Evolutionary conservation across 2,888 invertebrate species (phyloP), one percentile per base, ranked within the genome.

Genomic region (Boloria selene): DNA sequence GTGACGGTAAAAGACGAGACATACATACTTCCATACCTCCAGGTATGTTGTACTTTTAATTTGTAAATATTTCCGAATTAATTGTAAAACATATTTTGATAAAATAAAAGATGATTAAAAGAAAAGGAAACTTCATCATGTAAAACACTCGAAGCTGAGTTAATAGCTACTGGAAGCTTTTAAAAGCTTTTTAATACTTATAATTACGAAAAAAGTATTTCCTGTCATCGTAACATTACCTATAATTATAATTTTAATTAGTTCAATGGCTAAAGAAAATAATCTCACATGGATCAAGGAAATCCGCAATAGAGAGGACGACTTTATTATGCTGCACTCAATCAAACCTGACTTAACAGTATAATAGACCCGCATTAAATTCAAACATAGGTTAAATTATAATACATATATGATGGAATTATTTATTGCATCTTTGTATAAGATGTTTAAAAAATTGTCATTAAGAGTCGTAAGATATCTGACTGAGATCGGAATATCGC

Each of bases 141-240:
- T 7, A 38, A 1, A 38, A 38, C 31, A 7, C 31, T 7, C 31
- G 10, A 7, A 38, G 31, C 31, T 38, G 7, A 22, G 22, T 22
- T n/a, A 38, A 38, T 38, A 7, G 31, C 10, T 10, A 10, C 10
- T 10, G 2, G 31, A 10, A 38, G 7, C 10, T 38, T 10, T 10
- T 38, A 2, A 38, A 10, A 38, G 31, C 10, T 38, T 38, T 45
- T 55, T 7, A 44, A 55, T 44, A 22, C 22, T 45, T 45, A 50
- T 61, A 65, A 71, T 59, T 63, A 60, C 55, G 67, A 51, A 64
- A 58, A 64, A 64, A 67, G 64, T 58, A 62, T 63, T 44, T 53
- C 59, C 59, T 47, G 64, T 17, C 52, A 59, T 59, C 31, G 1
- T 5, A 38, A 0, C 31, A 18, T 22, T 58, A 55, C 52, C 44